Conservation (phyloP, 2,113 vertebrate genomes). For the Leptobrachium leishanense region DNA sequence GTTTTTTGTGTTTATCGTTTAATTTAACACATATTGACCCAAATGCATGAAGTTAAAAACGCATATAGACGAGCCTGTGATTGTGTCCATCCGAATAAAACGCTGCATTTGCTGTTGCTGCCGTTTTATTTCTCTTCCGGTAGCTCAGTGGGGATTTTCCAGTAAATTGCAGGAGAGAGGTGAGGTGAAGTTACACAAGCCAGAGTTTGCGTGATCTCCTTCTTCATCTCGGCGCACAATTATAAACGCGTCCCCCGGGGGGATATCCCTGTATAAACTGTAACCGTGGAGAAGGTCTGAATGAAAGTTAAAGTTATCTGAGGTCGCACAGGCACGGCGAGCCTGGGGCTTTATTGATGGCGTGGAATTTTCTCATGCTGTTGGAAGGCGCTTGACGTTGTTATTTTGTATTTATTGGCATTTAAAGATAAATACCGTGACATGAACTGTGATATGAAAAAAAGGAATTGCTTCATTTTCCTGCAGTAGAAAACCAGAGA, state of each 20-base stretch:
- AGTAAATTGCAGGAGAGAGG: conserved; percentile 9
- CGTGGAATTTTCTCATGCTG: not conserved
- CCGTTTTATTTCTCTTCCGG: not conserved
- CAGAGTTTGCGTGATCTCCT: conserved; percentile 9
- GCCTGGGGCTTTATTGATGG: not conserved
- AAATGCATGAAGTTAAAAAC: too few relatives aligned
- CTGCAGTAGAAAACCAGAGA: too few relatives aligned
- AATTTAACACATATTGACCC: too few relatives aligned
- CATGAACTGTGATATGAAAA: too few relatives aligned
- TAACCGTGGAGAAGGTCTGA: not conserved
- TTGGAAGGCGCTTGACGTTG: not conserved
- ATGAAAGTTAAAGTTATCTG: conserved; percentile 8
- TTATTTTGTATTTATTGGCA: not conserved
- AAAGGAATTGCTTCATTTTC: too few relatives aligned
- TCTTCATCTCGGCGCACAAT: conserved; percentile 18
- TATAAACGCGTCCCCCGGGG: conserved; percentile 4
- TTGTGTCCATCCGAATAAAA: too few relatives aligned
- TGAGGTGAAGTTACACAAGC: conserved; percentile 19
- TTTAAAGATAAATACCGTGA: too few relatives aligned
- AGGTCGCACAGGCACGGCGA: conserved; percentile 12
- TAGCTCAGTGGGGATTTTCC: conserved; percentile 17
- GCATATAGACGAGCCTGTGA: too few relatives aligned
- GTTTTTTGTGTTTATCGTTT: too few relatives aligned
- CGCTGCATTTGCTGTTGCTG: too few relatives aligned
- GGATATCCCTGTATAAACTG: conserved; percentile 14